Base-by-base conservation (phyloP, 2,888 invertebrate species). In the Drosophila histrio region DNA sequence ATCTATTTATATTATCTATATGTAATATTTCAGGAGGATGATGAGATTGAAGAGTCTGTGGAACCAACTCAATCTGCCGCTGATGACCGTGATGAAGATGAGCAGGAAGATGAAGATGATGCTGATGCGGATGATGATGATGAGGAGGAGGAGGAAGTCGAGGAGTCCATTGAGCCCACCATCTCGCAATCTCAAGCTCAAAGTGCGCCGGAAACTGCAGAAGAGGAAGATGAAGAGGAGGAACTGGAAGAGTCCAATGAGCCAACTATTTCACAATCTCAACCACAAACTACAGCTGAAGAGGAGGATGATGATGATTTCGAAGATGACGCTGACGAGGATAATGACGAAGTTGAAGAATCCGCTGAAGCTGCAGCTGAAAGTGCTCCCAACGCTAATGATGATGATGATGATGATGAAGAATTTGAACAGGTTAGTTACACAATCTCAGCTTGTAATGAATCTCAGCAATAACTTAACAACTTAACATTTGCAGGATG, bases 221-320 rank as follows among this genome's bases (percentile, higher is more conserved):
- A 90, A 54, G 67, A 89, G 19, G 41, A 59, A 3, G 53, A 90
- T 6, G 83, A 82, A 30, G 90, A 89, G 47, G 88, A 87, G 3
- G 52, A 57, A 9, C 56, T 46, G 1, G 56, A 73, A 1, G 74
- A 62, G 6, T 13, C 13, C 15, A 13, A 22, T 6, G 71, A 72
- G 8, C 28, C 15, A 8, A 17, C 21, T 13, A 15, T 53, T 11
- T 53, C 53, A n/a, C 53, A 53, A 11, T 53, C 53, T 30, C 53
- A 53, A 21, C 53, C 53, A 41, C 53, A 53, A 15, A 53, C 53
- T 3, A 6, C 43, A n/a, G 41, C 54, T 28, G 90, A 89, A 46
- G 62, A 88, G 34, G 79, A 88, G 13, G 83, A 90, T 9, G 83
- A 57, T 1, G 71, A 71, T 13, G 59, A 71, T 32, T 28, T 39